Conservation (phyloP, 2,113 vertebrate genomes). For the Otus sunia region DNA sequence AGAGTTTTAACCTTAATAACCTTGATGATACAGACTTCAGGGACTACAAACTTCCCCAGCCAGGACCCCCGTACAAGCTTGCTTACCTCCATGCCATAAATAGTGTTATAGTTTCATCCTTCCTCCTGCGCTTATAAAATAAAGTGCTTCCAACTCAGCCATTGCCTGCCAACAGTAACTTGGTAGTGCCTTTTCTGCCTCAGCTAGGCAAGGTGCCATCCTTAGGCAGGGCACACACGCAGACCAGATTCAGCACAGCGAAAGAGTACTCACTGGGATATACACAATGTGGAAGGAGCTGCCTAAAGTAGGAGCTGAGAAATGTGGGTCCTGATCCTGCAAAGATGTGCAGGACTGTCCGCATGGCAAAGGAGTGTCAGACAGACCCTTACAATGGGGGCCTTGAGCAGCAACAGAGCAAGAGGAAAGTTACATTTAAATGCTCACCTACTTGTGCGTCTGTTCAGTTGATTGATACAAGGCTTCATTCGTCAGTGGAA, state of each 20-base stretch:
- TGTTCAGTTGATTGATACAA: background rate
- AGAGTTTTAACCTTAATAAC: background rate
- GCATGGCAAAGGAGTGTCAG: rapidly evolving
- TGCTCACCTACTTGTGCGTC: background rate
- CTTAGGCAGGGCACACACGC: rapidly evolving
- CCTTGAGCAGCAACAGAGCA: background rate
- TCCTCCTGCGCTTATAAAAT: background rate
- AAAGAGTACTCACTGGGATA: rapidly evolving
- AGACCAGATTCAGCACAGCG: background rate
- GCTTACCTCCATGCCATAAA: background rate
- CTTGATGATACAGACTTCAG: background rate
- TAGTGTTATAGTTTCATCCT: rapidly evolving
- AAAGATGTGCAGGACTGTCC: background rate
- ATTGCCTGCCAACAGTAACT: background rate
- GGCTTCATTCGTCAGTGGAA: background rate
- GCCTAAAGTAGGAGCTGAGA: rapidly evolving
- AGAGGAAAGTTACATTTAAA: background rate
- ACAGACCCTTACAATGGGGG: background rate
- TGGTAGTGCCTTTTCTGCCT: background rate
- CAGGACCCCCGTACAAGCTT: background rate
- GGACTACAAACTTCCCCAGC: background rate
- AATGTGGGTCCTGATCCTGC: background rate
- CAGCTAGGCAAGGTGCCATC: background rate
- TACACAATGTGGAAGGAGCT: rapidly evolving
- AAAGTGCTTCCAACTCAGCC: background rate